Base-by-base conservation (phyloP, 2,888 invertebrate species). In the Tetheella fluctuosa region DNA sequence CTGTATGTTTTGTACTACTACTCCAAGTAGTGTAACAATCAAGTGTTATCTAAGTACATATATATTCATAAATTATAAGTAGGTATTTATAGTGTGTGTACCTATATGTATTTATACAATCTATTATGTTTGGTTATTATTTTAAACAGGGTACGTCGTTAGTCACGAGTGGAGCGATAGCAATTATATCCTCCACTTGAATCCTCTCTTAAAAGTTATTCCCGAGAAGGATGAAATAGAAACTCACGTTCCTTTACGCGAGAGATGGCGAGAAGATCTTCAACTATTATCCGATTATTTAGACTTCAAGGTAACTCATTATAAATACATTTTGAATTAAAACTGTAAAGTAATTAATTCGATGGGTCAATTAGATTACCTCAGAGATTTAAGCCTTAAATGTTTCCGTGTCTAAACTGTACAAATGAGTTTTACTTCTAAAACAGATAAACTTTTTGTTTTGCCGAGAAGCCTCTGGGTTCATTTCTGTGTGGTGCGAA, bases 91-190 rank as follows among this genome's bases (percentile, higher is more conserved):
- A 2, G 0, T 30, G 30, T 30, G 30, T 30, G 8, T 1, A 5
- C 10, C 7, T 10, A 10, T 34, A 12, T 34, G 2, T 1, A 12
- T 34, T 34, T 12, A 20, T 17, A 17, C 48, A 48, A 20, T 23
- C 23, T 12, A 7, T 53, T 3, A n/a, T 54, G 1, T 55, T 23
- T 25, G 57, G 23, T 37, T 65, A 59, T 56, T 30, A 57, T 53
- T 54, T 39, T 48, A 12, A 54, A 23, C 62, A 86, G 95, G 95
- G 57, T 91, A 93, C 74, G 93, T 94, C 30, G 84, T 95, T 20
- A 94, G 91, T 67, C 95, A 95, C 64, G 94, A 95, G 79, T 95
- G 95, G 95, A 91, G 94, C 10, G 90, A 94, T 61, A 93, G 91
- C 61, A 85, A 85, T 64, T 95, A 94, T 71, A 81, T 94, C 13